Evolutionary conservation across 2,113 vertebrate genomes (phyloP).

Genomic region (Cnemophilus loriae): DNA sequence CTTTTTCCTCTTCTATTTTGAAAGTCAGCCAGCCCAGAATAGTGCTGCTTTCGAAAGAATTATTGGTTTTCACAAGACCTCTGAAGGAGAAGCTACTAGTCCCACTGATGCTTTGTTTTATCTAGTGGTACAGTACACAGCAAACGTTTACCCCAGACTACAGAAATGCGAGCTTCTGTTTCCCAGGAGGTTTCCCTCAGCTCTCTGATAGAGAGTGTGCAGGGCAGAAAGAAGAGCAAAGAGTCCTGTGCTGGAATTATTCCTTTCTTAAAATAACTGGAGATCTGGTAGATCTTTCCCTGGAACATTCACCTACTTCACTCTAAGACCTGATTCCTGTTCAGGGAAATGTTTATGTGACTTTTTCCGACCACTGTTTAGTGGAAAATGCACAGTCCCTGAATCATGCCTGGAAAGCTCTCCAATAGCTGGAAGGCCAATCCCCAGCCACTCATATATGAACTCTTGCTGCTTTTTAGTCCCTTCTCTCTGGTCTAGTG

Average conservation of each 20-base stretch:
- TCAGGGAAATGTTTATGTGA: background rate
- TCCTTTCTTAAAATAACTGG: background rate
- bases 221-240: background rate
- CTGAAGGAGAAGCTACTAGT: background rate
- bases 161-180: background rate
- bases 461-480: background rate
- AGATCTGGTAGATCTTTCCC: background rate
- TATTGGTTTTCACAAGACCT: background rate
- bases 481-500: background rate
- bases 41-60: background rate
- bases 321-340: background rate
- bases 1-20: background rate
- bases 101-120: background rate
- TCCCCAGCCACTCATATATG: background rate
- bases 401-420: background rate
- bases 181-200: background rate
- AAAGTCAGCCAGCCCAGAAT: background rate
- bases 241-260: background rate
- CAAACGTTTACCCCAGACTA: background rate
- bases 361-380: background rate
- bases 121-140: too few species aligned
- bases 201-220: background rate
- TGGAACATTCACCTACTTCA: background rate
- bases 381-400: background rate
- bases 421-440: background rate